Conservation (phyloP, 2,888 invertebrate species). For the Chesias legatella region DNA sequence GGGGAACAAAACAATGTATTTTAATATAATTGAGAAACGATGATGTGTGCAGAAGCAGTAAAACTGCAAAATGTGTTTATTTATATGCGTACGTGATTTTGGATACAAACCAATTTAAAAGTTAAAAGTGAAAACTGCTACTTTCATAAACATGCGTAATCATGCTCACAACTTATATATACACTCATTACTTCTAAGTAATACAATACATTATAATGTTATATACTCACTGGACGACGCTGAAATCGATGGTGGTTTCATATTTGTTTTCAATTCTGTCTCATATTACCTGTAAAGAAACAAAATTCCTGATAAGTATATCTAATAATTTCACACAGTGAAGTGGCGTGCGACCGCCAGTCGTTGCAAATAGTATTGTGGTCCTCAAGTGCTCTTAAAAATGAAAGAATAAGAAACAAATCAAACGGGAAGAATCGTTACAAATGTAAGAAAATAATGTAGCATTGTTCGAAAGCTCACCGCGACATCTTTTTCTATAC, state of each 20-base stretch:
- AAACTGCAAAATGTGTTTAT: too few relatives aligned
- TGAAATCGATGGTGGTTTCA: constrained; percentile 5
- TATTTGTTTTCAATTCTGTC: background rate
- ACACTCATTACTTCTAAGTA: too few relatives aligned
- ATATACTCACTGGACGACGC: constrained; percentile 15
- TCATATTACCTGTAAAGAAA: constrained; percentile 19
- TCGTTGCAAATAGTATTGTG: constrained; percentile 34
- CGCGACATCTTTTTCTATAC: constrained; percentile 66
- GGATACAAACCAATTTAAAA: too few relatives aligned
- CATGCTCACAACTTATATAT: too few relatives aligned
- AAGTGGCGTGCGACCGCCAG: constrained; percentile 40
- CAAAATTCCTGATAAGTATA: background rate
- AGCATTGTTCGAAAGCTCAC: constrained; percentile 47
- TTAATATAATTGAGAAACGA: too few relatives aligned
- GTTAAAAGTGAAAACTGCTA: too few relatives aligned
- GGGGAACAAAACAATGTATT: too few relatives aligned
- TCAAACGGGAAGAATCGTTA: constrained; percentile 60
- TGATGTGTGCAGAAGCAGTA: too few relatives aligned
- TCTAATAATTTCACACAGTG: constrained; percentile 35
- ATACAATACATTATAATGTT: too few relatives aligned
- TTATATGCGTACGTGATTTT: too few relatives aligned
- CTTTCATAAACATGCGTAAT: too few relatives aligned
- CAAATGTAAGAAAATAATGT: constrained; percentile 72
- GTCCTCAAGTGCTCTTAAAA: constrained; percentile 48
- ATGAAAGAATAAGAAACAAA: constrained; percentile 54